Evolutionary conservation across 2,113 vertebrate species (phyloP).

Genomic region (Girardinichthys multiradiatus): DNA sequence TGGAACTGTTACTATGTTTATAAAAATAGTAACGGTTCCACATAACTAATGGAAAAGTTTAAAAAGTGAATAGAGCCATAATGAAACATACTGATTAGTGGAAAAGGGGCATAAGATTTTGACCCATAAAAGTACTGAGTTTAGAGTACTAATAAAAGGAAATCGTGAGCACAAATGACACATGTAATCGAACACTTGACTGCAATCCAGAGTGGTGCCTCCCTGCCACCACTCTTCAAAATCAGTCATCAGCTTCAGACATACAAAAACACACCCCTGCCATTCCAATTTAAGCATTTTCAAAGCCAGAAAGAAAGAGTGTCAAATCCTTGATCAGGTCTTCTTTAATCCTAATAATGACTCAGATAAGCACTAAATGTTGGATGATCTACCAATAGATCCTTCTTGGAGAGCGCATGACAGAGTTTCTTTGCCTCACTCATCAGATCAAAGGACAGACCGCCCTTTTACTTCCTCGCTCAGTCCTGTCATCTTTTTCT

Average conservation of each 20-base stretch:
- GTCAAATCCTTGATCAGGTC: constrained; percentile 35
- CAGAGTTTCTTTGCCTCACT: constrained; percentile 28
- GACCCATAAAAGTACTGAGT: too few relatives aligned
- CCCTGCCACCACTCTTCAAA: constrained; percentile 31
- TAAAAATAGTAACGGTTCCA: too few relatives aligned
- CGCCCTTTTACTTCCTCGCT: constrained; percentile 38
- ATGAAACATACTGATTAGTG: too few relatives aligned
- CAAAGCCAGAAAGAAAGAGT: constrained; percentile 37
- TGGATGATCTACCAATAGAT: constrained; percentile 50
- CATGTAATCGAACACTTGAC: constrained; percentile 16
- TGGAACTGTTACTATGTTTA: too few relatives aligned
- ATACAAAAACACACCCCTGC: constrained; percentile 28
- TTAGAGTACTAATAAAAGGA: background rate
- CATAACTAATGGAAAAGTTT: too few relatives aligned
- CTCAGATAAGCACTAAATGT: constrained; percentile 40
- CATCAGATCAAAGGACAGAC: constrained; percentile 62
- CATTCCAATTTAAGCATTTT: constrained; percentile 37
- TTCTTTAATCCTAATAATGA: constrained; percentile 54
- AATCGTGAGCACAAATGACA: constrained; percentile 18
- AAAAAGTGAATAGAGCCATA: too few relatives aligned
- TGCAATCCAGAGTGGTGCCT: constrained; percentile 24
- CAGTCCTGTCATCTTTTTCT: constrained; percentile 38
- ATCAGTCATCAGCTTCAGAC: constrained; percentile 44
- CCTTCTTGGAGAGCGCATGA: constrained; percentile 29
- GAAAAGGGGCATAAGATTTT: too few relatives aligned